Evolutionary conservation across 2,113 vertebrate genomes (phyloP).

Genomic region (Eulemur rufifrons): DNA sequence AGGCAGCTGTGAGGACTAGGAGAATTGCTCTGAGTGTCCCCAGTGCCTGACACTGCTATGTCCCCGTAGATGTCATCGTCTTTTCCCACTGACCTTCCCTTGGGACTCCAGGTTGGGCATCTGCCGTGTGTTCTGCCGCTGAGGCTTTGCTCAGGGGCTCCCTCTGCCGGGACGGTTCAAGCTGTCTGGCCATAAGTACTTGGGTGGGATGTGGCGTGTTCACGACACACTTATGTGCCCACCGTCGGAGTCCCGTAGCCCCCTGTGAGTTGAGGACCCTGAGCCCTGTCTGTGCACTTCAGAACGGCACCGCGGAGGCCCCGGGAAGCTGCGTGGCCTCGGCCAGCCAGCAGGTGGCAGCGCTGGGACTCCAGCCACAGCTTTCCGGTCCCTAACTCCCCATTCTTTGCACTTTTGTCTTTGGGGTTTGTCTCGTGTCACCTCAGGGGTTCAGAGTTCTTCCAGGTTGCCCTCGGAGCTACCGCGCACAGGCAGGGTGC

Average conservation of each 20-base stretch:
- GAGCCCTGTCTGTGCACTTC: not conserved
- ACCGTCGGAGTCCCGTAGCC: not conserved
- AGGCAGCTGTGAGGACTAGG: not conserved
- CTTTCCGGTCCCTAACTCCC: rapidly evolving
- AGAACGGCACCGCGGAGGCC: not conserved
- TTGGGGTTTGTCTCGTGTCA: not conserved
- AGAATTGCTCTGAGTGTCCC: rapidly evolving
- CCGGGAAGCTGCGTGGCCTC: not conserved
- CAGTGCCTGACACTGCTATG: not conserved
- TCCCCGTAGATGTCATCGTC: rapidly evolving
- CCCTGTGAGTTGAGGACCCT: not conserved
- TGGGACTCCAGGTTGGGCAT: not conserved
- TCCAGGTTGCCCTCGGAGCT: not conserved
- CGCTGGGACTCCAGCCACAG: not conserved
- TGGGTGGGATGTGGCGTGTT: not conserved
- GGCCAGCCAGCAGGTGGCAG: conserved; percentile 43
- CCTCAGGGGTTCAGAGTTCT: not conserved
- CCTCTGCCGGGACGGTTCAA: not conserved
- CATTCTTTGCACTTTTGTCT: not conserved
- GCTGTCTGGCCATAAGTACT: not conserved
- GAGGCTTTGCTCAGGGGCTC: not conserved
- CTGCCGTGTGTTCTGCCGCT: rapidly evolving
- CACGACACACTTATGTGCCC: rapidly evolving
- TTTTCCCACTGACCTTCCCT: not conserved
- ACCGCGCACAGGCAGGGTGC: not conserved